Evolutionary conservation across 2,888 invertebrate species (phyloP).

Genomic region (Cataglyphis albicans): DNA sequence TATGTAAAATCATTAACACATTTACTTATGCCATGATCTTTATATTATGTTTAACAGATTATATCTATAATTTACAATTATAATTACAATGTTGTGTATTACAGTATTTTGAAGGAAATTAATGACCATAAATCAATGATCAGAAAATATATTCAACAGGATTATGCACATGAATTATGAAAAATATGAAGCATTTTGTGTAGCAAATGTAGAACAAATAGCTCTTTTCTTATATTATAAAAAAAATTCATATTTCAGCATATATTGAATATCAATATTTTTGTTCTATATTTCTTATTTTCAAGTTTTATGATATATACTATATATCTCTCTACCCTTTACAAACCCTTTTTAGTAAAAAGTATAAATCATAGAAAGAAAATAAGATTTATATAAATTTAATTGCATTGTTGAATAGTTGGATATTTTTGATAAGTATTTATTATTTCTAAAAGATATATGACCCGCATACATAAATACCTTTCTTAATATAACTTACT

Average conservation of each 20-base stretch:
- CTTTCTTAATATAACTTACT: constrained; percentile 3
- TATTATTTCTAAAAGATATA: constrained; percentile 38
- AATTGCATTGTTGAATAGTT: not conserved
- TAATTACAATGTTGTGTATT: constrained; percentile 27
- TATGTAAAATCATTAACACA: constrained; percentile 27
- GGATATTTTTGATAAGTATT: not conserved
- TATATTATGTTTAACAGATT: not conserved
- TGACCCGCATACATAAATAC: constrained; percentile 17
- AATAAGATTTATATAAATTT: not conserved
- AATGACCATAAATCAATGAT: not conserved
- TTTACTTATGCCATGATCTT: constrained; percentile 5
- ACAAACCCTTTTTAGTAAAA: not conserved
- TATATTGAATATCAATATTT: not conserved
- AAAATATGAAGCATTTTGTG: not conserved
- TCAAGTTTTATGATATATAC: not conserved
- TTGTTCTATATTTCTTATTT: not conserved
- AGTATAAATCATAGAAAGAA: not conserved
- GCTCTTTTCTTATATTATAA: not conserved
- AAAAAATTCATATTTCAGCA: not conserved
- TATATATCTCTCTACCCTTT: not conserved
- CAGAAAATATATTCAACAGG: not conserved
- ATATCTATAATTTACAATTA: constrained; percentile 29
- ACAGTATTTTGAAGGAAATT: not conserved
- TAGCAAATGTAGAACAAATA: not conserved
- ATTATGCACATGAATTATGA: not conserved